Evolutionary conservation across 2,113 vertebrate species (phyloP).

Genomic region (Macaca fascicularis): DNA sequence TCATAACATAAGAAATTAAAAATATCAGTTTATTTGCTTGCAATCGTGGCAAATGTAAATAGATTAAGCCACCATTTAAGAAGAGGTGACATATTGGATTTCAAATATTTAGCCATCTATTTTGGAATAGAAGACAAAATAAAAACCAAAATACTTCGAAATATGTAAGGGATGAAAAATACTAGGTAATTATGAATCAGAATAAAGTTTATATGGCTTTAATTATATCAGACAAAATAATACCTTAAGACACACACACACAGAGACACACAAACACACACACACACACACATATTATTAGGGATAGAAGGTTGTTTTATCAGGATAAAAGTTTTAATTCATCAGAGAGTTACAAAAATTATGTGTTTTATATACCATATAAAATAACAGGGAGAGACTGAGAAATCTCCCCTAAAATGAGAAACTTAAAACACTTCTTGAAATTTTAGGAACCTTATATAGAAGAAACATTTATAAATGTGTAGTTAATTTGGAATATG

Average conservation of each 20-base stretch:
- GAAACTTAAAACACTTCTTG: background rate
- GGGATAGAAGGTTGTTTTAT: background rate
- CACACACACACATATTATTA: background rate
- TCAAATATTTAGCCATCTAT: background rate
- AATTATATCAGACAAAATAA: background rate
- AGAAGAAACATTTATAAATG: background rate
- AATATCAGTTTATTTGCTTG: background rate
- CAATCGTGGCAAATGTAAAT: background rate
- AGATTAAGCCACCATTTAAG: background rate
- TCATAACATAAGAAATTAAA: background rate
- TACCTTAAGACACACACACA: background rate
- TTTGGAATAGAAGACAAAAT: background rate
- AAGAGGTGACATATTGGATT: background rate
- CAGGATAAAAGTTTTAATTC: background rate
- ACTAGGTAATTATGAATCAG: background rate
- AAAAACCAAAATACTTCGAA: background rate
- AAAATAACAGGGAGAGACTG: background rate
- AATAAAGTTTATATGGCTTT: background rate
- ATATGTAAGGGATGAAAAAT: background rate
- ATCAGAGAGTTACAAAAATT: background rate
- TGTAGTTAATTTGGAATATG: background rate
- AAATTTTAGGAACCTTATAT: background rate
- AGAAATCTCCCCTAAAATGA: background rate
- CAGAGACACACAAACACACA: background rate
- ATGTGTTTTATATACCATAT: background rate